Evolutionary conservation across 2,113 vertebrate species (phyloP).

Genomic region (Myrmecophaga tridactyla): DNA sequence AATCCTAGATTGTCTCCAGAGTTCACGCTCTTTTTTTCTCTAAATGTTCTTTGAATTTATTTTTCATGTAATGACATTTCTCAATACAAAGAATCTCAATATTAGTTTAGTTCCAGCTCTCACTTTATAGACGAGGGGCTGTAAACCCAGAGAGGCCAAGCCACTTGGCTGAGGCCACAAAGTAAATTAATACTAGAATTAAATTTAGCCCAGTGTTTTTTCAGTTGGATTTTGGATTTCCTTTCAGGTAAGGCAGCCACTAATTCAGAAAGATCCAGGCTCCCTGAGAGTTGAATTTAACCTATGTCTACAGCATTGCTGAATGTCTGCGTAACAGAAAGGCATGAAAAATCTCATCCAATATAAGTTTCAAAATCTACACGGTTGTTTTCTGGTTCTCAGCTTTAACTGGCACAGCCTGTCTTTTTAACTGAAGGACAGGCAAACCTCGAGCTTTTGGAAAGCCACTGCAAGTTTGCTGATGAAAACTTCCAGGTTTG

Average conservation of each 20-base stretch:
- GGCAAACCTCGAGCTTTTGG: conserved; percentile 65
- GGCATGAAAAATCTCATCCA: conserved; percentile 47
- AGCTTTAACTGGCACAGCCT: conserved; percentile 64
- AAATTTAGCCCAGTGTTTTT: neutral
- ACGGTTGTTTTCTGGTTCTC: conserved; percentile 65
- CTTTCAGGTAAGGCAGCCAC: conserved; percentile 28
- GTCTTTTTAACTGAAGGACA: conserved; percentile 48
- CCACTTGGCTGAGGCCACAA: neutral
- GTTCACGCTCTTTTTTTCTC: neutral
- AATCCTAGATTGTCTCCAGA: neutral
- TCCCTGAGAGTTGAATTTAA: neutral
- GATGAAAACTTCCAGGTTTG: conserved; percentile 75
- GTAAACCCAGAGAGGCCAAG: neutral
- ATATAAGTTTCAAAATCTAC: conserved; percentile 43
- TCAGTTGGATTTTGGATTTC: neutral
- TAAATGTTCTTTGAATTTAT: neutral
- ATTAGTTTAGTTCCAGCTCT: neutral
- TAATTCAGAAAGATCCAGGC: conserved; percentile 31
- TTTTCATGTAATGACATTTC: neutral
- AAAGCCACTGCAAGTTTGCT: conserved; percentile 58
- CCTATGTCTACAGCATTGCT: neutral
- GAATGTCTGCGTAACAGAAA: conserved; percentile 49
- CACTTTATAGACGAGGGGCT: neutral
- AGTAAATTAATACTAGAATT: neutral
- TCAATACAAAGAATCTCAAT: neutral